Percentiles rank a stretch among this genome's conserved stretches.
Evolutionary conservation across 2,797 vertebrate genomes (phyloP).

Genomic region (Oophaga sylvatica): DNA sequence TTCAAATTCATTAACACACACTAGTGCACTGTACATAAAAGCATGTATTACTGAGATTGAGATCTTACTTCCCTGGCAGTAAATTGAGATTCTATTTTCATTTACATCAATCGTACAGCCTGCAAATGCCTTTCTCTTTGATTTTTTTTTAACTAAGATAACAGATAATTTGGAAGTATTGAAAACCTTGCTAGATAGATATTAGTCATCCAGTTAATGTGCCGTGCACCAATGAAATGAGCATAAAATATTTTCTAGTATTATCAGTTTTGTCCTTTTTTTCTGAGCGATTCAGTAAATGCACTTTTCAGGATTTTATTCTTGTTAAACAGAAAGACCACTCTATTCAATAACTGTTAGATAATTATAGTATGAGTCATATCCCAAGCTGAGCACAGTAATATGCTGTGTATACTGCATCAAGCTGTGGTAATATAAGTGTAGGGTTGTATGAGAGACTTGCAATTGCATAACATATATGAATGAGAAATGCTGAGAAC

Average conservation of each 20-base stretch:
- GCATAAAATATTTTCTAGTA: not conserved
- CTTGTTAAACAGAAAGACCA: slow-evolving; percentile 32
- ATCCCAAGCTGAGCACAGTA: slow-evolving; percentile 38
- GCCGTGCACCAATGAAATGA: slow-evolving; percentile 8
- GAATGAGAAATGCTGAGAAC: not conserved
- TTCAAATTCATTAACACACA: slow-evolving; percentile 41
- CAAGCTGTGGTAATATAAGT: slow-evolving; percentile 33
- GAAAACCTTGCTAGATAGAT: slow-evolving; percentile 26
- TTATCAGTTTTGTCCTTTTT: not conserved
- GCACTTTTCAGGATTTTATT: slow-evolving; percentile 5
- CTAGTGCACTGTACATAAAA: slow-evolving; percentile 34
- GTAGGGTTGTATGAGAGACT: slow-evolving; percentile 5
- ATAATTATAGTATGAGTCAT: slow-evolving; percentile 49
- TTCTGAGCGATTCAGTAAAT: slow-evolving; percentile 2
- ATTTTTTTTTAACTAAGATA: slow-evolving; percentile 36
- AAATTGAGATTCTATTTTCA: slow-evolving; percentile 55
- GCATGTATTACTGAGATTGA: slow-evolving; percentile 47
- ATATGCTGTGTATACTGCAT: slow-evolving; percentile 27
- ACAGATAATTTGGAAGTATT: slow-evolving; percentile 50
- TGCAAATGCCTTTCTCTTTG: slow-evolving; percentile 44
- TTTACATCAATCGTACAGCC: slow-evolving; percentile 50
- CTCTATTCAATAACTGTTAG: slow-evolving; percentile 13
- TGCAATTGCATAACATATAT: slow-evolving; percentile 4
- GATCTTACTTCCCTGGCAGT: slow-evolving; percentile 46
- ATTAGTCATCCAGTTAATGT: slow-evolving; percentile 47